A percentile compares a stretch with the other conserved stretches of the same genome.
These are phyloP conservation scores for Helicolenus hilgendorfi DNA, from an alignment of 2,797 vertebrate species.

Conservation along the genomic window DNA sequence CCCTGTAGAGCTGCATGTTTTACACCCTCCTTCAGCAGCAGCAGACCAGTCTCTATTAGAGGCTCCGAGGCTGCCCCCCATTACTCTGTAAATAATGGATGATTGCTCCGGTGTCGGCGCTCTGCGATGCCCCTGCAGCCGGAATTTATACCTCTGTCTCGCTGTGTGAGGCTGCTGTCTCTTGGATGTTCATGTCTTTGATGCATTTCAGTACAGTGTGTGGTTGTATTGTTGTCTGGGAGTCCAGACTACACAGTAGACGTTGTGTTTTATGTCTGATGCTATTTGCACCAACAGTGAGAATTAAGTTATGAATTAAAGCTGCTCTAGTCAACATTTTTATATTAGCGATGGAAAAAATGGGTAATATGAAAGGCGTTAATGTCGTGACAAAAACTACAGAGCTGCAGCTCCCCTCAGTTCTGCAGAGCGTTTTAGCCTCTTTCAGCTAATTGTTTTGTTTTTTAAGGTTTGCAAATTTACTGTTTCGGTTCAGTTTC, in stretches of 20 bases:
- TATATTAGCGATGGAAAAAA: background rate
- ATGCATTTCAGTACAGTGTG: background rate
- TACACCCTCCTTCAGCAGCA: background rate
- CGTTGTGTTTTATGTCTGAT: background rate
- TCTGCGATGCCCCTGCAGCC: background rate
- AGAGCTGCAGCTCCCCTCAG: background rate
- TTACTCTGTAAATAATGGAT: conserved; percentile 53
- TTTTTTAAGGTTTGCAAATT: background rate
- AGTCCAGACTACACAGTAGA: background rate
- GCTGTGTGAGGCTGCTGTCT: background rate
- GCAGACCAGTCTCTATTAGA: background rate
- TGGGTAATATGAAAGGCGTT: background rate
- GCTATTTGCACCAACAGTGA: background rate
- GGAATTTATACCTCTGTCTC: background rate
- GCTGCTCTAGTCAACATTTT: background rate
- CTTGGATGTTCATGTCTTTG: conserved; percentile 1
- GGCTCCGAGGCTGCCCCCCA: background rate
- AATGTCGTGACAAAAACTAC: background rate
- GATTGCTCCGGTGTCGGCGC: conserved; percentile 8
- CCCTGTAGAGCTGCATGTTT: conserved; percentile 1
- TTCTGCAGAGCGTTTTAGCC: background rate
- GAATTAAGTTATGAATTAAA: background rate
- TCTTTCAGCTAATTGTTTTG: background rate
- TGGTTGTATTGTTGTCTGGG: background rate
- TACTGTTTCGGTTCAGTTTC: background rate